Percentiles rank a stretch among this genome's conserved stretches.
Evolutionary conservation across 2,888 invertebrate genomes (phyloP).

Genomic region (Drosophila pullipes): DNA sequence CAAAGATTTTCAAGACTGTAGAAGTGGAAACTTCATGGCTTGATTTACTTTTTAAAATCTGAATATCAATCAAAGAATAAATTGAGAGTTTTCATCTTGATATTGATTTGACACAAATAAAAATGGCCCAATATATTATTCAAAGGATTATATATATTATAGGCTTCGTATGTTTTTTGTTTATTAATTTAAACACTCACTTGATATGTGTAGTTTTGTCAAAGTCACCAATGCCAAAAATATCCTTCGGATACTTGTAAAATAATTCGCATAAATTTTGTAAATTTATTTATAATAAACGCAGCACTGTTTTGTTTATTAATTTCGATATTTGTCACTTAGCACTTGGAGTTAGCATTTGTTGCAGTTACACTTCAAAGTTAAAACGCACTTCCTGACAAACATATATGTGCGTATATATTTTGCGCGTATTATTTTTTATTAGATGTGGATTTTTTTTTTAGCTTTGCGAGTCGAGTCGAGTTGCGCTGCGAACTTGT

Average conservation of each 20-base stretch:
- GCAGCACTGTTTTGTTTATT: constrained; percentile 58
- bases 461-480: constrained; percentile 32
- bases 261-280: constrained; percentile 3
- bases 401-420: constrained; percentile 19
- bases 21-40: not conserved
- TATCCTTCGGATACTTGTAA: constrained; percentile 60
- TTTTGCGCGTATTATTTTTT: constrained; percentile 19
- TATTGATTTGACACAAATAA: not conserved
- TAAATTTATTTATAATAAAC: constrained; percentile 45
- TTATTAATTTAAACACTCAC: constrained; percentile 61
- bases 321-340: constrained; percentile 32
- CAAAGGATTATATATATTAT: not conserved
- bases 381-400: constrained; percentile 64
- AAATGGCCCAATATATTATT: not conserved
- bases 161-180: not conserved
- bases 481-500: constrained; percentile 83
- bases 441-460: constrained; percentile 12
- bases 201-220: constrained; percentile 49
- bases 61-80: not conserved
- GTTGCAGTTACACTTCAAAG: constrained; percentile 48
- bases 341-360: constrained; percentile 53
- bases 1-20: not conserved
- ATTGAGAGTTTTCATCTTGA: not conserved
- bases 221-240: constrained; percentile 57
- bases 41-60: not conserved